Conservation (phyloP, 2,113 vertebrate genomes). For the Pseudolaguvia tuberculata region DNA sequence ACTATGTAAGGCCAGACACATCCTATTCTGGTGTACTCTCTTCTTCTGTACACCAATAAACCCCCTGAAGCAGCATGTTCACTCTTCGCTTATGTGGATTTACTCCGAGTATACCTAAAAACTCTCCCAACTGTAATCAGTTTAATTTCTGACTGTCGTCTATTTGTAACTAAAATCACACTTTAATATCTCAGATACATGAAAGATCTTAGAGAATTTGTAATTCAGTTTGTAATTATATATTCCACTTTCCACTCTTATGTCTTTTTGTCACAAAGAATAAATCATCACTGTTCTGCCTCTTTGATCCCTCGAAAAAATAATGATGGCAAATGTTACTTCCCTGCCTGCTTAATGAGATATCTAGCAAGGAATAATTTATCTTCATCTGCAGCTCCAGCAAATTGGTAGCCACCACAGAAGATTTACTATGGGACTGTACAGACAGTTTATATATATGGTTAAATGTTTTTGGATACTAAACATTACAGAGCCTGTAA, state of each 20-base stretch:
- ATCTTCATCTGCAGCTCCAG: conserved; percentile 12
- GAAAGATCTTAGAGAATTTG: conserved; percentile 19
- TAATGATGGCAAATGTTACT: conserved; percentile 18
- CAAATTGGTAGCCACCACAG: conserved; percentile 19
- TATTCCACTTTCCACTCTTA: conserved; percentile 11
- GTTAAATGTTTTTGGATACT: too few species aligned
- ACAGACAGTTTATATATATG: background rate
- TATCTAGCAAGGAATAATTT: conserved; percentile 29
- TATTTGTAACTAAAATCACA: conserved; percentile 20
- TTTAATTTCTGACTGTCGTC: conserved; percentile 16
- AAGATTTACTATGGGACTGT: background rate
- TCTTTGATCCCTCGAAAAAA: conserved; percentile 25
- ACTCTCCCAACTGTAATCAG: conserved; percentile 6
- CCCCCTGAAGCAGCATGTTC: too few species aligned
- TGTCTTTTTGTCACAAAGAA: conserved; percentile 19
- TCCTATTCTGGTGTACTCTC: too few species aligned
- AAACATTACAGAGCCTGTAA: too few species aligned
- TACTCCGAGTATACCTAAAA: background rate
- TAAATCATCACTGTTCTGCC: conserved; percentile 19
- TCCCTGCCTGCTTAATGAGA: conserved; percentile 21
- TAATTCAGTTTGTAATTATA: conserved; percentile 22
- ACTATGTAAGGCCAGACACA: too few species aligned
- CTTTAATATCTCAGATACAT: conserved; percentile 7
- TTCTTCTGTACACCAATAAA: too few species aligned
- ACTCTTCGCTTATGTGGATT: too few species aligned